A percentile compares a stretch with the other conserved stretches of the same genome.
Conservation (phyloP, 37 sponge, comb jelly and placozoan genomes). For the Oscarella lobularis region DNA sequence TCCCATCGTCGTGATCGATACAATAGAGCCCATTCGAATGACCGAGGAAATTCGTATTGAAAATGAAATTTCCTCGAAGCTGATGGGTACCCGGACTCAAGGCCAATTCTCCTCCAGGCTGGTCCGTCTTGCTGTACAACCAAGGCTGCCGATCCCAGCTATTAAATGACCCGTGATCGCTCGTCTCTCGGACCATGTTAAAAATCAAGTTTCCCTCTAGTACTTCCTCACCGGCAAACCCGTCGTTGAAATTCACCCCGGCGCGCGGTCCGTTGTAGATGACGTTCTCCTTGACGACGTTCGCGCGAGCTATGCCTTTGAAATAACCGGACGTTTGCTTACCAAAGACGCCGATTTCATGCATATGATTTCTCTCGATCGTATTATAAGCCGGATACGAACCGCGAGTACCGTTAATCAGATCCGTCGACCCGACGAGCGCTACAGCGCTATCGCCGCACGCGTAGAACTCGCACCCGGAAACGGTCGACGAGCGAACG, state of each 20-base stretch:
- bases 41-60: conserved; percentile 18
- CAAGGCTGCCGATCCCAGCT: conserved; percentile 40
- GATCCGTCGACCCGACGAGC: conserved; percentile 21
- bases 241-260: conserved; percentile 50
- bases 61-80: conserved; percentile 24
- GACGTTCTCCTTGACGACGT: conserved; percentile 18
- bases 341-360: conserved; percentile 44
- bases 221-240: conserved; percentile 34
- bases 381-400: conserved; percentile 26
- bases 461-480: conserved; percentile 32
- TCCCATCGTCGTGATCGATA: conserved; percentile 51
- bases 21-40: conserved; percentile 19
- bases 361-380: conserved; percentile 27
- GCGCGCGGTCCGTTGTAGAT: conserved; percentile 48
- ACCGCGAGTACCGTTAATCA: conserved; percentile 31
- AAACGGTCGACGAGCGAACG: conserved; percentile 17
- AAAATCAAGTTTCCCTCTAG: conserved; percentile 28
- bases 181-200: conserved; percentile 43
- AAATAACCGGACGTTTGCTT: conserved; percentile 33
- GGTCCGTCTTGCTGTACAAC: not conserved
- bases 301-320: conserved; percentile 23
- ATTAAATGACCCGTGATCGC: conserved; percentile 42
- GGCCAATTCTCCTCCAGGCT: conserved; percentile 3
- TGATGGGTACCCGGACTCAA: conserved; percentile 17
- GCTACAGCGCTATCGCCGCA: conserved; percentile 63